Base-by-base conservation (phyloP, 2,797 vertebrate species). In the Fundulus diaphanus region DNA sequence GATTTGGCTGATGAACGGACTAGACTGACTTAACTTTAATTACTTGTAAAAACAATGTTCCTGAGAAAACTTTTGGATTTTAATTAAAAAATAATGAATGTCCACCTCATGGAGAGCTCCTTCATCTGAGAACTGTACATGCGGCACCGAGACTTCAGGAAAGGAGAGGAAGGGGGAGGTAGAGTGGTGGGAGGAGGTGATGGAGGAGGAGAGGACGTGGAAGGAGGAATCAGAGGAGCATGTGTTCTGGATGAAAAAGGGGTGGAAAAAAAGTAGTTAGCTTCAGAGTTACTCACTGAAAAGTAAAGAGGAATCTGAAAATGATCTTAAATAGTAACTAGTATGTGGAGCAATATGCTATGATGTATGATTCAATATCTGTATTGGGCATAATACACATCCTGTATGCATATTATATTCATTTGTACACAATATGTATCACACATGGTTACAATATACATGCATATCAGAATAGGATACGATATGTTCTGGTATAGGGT, bases 191-290 rank as follows among this genome's bases (percentile, higher is more conserved):
- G 59, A 24, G 81, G 70, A 61, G 74, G 49, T 48, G 77, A 57
- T 48, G 77, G 72, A 72, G 79, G 59, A 67, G 65, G 63, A 44
- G 49, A 73, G 76, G 72, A 77, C 0, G 37, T 42, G 37, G 63
- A 66, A 2, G 74, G 76, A 75, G 72, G 84, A 79, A 73, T 70
- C 63, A 77, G 83, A 35, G 84, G n/a, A 68, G 81, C 74, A 22
- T 79, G 70, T 65, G 79, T 91, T 82, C 94, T 95, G 86, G 27
- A 66, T 71, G 49, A 24, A 67, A 85, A 31, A 78, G 8, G 24
- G 33, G 31, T 33, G n/a, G n/a, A 20, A 72, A 40, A 44, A 33
- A 79, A 12, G 18, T 31, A 20, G 31, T 82, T 76, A 78, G 46
- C 27, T 65, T 20, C 5, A 74, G 57, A 74, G 72, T 51, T 7